A percentile compares a stretch with the other conserved stretches of the same genome.
Conservation (phyloP, 2,113 vertebrate species). For the Perca flavescens region DNA sequence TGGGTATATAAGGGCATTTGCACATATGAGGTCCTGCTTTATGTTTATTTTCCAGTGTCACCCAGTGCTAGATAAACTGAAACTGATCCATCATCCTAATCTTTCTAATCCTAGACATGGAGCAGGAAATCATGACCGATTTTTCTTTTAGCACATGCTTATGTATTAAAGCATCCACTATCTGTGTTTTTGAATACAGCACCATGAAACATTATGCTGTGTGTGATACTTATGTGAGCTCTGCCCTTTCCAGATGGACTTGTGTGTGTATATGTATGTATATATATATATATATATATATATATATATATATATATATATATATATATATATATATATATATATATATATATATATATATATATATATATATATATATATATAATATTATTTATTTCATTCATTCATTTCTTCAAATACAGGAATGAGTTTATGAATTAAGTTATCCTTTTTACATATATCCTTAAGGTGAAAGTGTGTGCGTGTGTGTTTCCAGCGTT, state of each 20-base stretch:
- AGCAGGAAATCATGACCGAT: background rate
- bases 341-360: background rate
- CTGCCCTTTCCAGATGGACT: background rate
- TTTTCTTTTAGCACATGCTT: background rate
- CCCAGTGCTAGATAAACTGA: background rate
- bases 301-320: no score
- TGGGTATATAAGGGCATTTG: background rate
- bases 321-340: background rate
- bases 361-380: no score
- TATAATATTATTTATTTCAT: no score
- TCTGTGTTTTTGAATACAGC: background rate
- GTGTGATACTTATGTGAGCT: background rate
- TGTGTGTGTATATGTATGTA: no score
- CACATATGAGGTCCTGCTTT: slow-evolving; percentile 11
- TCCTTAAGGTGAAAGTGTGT: slow-evolving; percentile 10
- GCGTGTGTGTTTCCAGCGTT: slow-evolving; percentile 77
- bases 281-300: background rate
- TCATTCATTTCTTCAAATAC: background rate
- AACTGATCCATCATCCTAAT: slow-evolving; percentile 3
- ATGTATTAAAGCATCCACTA: background rate
- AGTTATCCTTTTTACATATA: background rate
- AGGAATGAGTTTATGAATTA: background rate
- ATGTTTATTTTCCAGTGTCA: slow-evolving; percentile 7
- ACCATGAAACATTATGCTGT: background rate
- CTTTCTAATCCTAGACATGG: background rate